Evolutionary conservation across 2,888 invertebrate genomes (phyloP), one percentile per base, ranked within the genome.

Genomic region (Polydrusus tereticollis): DNA sequence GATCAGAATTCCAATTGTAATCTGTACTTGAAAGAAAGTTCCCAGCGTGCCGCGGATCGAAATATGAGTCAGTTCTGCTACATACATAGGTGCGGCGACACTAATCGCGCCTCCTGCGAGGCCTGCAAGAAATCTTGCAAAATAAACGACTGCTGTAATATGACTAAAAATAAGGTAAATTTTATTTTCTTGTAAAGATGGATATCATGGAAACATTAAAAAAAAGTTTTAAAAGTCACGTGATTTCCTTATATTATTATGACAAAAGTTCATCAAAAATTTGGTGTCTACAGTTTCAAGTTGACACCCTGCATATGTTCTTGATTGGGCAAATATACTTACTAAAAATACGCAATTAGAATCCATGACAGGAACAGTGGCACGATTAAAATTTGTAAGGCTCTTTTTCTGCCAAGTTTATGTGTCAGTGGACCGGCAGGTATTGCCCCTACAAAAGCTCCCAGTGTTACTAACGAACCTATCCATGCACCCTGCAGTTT

Each of bases 11-110:
- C 93, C 93, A 20, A 90, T 85, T 29, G 91, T 89, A 52, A 92
- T 88, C 73, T 89, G 89, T 12, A 93, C 87, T 80, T 93, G 92
- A 78, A 91, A 91, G 77, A 91, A 89, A 50, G 91, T 89, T 26
- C 91, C 92, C 2, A 93, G 83, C 0, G 90, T 87, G 0, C 92
- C 90, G n/a, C 92, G 85, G 18, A 89, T 84, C 2, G 88, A 86
- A 23, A 88, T 86, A 73, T 91, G 90, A 0, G 92, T 88, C 36
- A 91, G 88, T 80, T 93, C 93, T 6, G 88, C 88, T 6, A 90
- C 87, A 81, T 90, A 91, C 41, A 92, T 89, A 0, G 92, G 92
- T 12, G 89, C 89, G 57, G 88, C 88, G 47, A 91, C 89, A 75
- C 91, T 90, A 55, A 89, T 87, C 0, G 90, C 90, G 0, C 91